Conservation (phyloP, 2,888 invertebrate species). For the Meliscaeva auricollis region DNA sequence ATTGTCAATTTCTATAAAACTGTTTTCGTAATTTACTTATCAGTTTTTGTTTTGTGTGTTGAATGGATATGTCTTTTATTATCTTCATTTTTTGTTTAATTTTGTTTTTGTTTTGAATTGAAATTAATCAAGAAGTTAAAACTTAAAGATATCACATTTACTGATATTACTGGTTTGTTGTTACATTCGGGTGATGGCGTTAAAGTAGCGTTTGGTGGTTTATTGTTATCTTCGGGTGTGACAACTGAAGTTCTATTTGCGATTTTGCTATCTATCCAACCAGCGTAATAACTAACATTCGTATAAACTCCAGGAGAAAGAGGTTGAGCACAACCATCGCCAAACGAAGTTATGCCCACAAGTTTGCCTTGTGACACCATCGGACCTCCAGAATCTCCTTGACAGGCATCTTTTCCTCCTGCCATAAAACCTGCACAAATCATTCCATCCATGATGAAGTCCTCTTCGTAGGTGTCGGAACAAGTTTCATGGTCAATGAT, state of each 20-base stretch:
- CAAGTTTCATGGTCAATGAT: constrained; percentile 78
- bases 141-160: no score
- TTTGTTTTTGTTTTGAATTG: no score
- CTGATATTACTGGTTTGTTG: no score
- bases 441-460: constrained; percentile 87
- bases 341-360: constrained; percentile 93
- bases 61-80: no score
- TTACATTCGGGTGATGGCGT: no score
- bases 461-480: constrained; percentile 78
- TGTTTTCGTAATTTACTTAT: no score
- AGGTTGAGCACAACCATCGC: constrained; percentile 90
- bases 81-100: no score
- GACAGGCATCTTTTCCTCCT: constrained; percentile 92
- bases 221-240: background rate
- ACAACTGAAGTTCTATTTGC: background rate
- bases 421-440: constrained; percentile 91
- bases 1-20: no score
- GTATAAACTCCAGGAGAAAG: constrained; percentile 91
- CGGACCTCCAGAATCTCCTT: constrained; percentile 95
- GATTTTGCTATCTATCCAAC: constrained; percentile 77
- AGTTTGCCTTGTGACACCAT: constrained; percentile 87
- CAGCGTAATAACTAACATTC: constrained; percentile 84
- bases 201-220: no score
- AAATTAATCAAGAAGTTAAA: no score
- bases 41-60: no score